A percentile compares a stretch with the other conserved stretches of the same genome.
Evolutionary conservation across 1,140 invertebrate species (phyloP).

Genomic region (Drosophila seguyi): DNA sequence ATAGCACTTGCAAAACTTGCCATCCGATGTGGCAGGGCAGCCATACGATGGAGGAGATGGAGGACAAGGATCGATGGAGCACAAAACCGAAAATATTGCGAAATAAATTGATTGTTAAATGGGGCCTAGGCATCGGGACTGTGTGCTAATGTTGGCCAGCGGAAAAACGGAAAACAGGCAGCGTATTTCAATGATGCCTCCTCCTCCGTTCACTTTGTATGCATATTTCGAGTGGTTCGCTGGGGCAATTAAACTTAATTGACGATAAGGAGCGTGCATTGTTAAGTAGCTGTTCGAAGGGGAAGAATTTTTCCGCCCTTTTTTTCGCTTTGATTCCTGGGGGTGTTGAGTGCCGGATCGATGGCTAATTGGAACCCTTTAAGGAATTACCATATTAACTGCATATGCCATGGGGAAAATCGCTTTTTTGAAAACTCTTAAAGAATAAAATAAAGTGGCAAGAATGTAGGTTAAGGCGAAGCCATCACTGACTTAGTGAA

Average conservation of each 20-base stretch:
- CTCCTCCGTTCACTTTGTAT: conserved; percentile 66
- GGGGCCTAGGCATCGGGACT: conserved; percentile 25
- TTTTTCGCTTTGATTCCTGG: conserved; percentile 55
- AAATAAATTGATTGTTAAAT: conserved; percentile 83
- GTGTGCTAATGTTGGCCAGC: conserved; percentile 25
- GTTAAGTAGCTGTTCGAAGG: conserved; percentile 38
- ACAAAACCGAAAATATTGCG: conserved; percentile 70
- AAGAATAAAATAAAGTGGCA: conserved; percentile 3
- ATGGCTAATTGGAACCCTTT: conserved; percentile 43
- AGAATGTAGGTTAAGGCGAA: neutral
- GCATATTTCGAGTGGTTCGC: conserved; percentile 75
- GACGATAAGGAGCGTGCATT: conserved; percentile 65
- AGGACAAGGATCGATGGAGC: conserved; percentile 10
- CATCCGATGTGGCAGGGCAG: conserved; percentile 4
- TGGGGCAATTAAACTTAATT: conserved; percentile 80
- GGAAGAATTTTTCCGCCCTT: conserved; percentile 26
- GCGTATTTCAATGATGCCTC: conserved; percentile 48
- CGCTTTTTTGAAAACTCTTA: neutral
- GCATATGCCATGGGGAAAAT: conserved; percentile 3
- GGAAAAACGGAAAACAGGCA: conserved; percentile 4
- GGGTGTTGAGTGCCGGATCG: conserved; percentile 18
- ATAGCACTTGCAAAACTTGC: conserved; percentile 17
- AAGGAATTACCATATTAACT: conserved; percentile 19
- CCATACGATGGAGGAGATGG: neutral
- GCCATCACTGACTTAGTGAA: neutral